These are phyloP conservation scores for Eumacrocentrus americanus DNA, from an alignment of 2,888 invertebrate genomes.

Conservation along the genomic window DNA sequence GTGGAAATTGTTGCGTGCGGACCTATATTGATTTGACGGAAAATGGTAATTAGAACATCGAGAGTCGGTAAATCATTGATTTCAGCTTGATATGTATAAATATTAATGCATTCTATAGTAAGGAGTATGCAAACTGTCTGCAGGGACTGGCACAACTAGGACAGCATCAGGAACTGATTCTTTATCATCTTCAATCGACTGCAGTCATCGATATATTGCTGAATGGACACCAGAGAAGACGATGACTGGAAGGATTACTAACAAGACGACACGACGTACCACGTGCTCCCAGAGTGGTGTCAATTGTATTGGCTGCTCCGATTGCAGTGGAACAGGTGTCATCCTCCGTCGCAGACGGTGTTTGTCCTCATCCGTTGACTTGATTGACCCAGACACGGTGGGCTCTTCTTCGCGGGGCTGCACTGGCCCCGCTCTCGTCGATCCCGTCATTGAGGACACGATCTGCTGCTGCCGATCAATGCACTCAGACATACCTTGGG, in stretches of 20 bases:
- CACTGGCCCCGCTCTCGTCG: conserved; percentile 46
- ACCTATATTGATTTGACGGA: conserved; percentile 52
- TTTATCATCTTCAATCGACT: too few species aligned
- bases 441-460: conserved; percentile 53
- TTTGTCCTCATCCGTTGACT: conserved; percentile 26
- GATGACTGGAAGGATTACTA: neutral
- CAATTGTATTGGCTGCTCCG: conserved; percentile 63
- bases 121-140: too few species aligned
- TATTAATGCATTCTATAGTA: neutral
- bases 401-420: conserved; percentile 47
- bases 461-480: conserved; percentile 34
- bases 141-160: too few species aligned
- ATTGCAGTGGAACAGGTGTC: conserved; percentile 47
- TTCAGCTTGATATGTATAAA: neutral
- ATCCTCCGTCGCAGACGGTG: conserved; percentile 43
- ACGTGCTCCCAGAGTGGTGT: conserved; percentile 85
- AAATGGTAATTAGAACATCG: neutral
- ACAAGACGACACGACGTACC: conserved; percentile 45
- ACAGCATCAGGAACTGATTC: too few species aligned
- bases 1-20: conserved; percentile 75
- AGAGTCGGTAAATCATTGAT: neutral
- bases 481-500: conserved; percentile 51
- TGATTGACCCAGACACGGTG: conserved; percentile 25
- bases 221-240: too few species aligned
- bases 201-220: too few species aligned